These are phyloP conservation scores for Anas flavirostris DNA, from an alignment of 2,797 vertebrate species.

Conservation along the genomic window DNA sequence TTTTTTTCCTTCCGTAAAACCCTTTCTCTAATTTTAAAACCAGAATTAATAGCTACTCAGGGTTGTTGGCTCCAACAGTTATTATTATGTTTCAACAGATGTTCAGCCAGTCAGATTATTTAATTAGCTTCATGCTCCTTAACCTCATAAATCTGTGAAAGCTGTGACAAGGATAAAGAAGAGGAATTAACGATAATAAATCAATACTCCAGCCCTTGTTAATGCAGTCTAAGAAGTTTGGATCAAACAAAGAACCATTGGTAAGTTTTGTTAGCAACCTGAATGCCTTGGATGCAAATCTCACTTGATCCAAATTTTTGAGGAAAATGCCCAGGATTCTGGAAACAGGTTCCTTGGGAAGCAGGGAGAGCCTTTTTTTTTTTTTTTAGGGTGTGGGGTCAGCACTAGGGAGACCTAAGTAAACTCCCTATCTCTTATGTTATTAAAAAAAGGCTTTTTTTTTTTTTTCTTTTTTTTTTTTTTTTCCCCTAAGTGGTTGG, in stretches of 20 bases:
- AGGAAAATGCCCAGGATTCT: background rate
- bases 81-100: conserved; percentile 58
- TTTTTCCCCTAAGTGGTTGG: background rate
- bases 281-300: background rate
- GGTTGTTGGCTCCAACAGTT: conserved; percentile 6
- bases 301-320: background rate
- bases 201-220: background rate
- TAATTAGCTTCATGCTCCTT: conserved; percentile 61
- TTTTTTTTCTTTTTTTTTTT: background rate
- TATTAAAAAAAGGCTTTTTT: background rate
- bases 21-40: conserved; percentile 7
- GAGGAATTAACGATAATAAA: conserved; percentile 39
- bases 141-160: conserved; percentile 53
- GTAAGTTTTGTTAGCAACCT: background rate
- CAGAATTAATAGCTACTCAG: conserved; percentile 50
- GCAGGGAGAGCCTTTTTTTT: background rate
- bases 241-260: background rate
- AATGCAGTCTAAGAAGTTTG: background rate
- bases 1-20: background rate
- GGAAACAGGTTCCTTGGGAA: background rate
- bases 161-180: conserved; percentile 31
- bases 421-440: background rate
- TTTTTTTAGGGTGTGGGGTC: background rate
- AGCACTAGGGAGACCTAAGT: background rate
- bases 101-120: conserved; percentile 60